Conservation (phyloP, 2,113 vertebrate species). For the Clarias macrocephalus region DNA sequence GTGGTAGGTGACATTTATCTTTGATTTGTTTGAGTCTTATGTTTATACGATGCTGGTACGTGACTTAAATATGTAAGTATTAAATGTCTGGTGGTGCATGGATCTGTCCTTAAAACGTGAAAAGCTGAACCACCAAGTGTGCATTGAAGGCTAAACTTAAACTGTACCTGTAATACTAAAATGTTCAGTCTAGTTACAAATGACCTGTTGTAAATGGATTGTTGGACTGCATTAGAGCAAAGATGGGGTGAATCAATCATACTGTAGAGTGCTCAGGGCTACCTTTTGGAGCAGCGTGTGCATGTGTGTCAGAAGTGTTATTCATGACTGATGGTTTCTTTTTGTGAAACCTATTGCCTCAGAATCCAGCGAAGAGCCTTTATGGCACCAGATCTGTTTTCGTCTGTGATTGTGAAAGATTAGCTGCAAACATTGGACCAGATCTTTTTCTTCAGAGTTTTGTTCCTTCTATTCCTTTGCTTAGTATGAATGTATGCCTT, state of each 20-base stretch:
- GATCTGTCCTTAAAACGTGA: background rate
- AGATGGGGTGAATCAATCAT: constrained; percentile 10
- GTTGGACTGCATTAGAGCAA: constrained; percentile 13
- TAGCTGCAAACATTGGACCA: background rate
- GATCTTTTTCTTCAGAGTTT: background rate
- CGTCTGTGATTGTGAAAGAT: constrained; percentile 22
- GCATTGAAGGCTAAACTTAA: background rate
- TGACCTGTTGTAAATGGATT: constrained; percentile 4
- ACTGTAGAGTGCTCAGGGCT: constrained; percentile 2
- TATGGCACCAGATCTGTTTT: constrained; percentile 27
- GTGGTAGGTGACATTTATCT: constrained; percentile 83
- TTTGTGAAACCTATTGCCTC: constrained; percentile 12
- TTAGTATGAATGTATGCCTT: background rate
- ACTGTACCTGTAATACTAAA: background rate
- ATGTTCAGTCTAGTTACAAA: background rate
- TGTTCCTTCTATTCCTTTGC: background rate
- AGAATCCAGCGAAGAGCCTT: constrained; percentile 38
- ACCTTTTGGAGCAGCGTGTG: background rate
- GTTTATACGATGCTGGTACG: background rate
- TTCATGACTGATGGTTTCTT: background rate
- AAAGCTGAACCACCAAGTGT: constrained; percentile 1
- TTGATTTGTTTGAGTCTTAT: constrained; percentile 13
- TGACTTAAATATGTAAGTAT: background rate
- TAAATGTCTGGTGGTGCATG: constrained; percentile 7
- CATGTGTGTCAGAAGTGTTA: constrained; percentile 7